phyloP scores from a whole-genome alignment of 2,797 vertebrate genomes.

The Betta splendens region DNA sequence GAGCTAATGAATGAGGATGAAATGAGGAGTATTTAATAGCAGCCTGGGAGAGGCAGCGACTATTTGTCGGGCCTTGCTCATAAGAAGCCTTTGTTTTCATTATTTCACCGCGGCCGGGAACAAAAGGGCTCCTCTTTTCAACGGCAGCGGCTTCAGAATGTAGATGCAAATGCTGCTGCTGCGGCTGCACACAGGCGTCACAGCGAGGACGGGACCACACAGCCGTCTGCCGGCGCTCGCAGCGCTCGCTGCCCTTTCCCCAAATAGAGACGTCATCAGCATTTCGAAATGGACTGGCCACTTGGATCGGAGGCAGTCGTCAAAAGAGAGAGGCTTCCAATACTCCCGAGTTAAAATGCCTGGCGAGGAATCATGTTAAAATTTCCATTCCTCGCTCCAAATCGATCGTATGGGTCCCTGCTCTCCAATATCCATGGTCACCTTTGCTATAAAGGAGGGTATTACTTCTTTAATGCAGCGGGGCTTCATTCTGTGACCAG shows the following conservation, averaged over 20 bases:
- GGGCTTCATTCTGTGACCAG: slow-evolving; percentile 61
- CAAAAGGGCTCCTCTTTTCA: slow-evolving; percentile 42
- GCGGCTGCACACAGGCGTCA: slow-evolving; percentile 40
- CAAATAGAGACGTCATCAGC: slow-evolving; percentile 54
- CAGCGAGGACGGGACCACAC: slow-evolving; percentile 55
- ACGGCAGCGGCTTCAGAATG: slow-evolving; percentile 51
- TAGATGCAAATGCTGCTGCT: slow-evolving; percentile 75
- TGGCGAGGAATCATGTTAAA: slow-evolving; percentile 68
- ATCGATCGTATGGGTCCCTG: slow-evolving; percentile 71
- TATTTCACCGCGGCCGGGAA: slow-evolving; percentile 60
- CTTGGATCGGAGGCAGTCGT: slow-evolving; percentile 60
- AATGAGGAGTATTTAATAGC: slow-evolving; percentile 73
- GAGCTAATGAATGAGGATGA: slow-evolving; percentile 70
- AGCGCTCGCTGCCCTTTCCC: slow-evolving; percentile 19
- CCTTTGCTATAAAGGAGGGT: slow-evolving; percentile 72
- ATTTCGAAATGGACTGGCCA: slow-evolving; percentile 45
- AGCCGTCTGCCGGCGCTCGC: slow-evolving; percentile 9
- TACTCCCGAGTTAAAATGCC: slow-evolving; percentile 61
- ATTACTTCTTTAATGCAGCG: slow-evolving; percentile 66
- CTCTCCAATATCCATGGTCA: slow-evolving; percentile 74
- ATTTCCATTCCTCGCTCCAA: slow-evolving; percentile 68
- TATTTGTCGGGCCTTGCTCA: slow-evolving; percentile 60
- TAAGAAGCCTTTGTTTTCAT: slow-evolving; percentile 73
- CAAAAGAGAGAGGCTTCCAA: slow-evolving; percentile 53
- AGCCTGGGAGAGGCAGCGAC: slow-evolving; percentile 51